Conservation (phyloP, 2,888 invertebrate genomes). For the Drosophila kuntzei region DNA sequence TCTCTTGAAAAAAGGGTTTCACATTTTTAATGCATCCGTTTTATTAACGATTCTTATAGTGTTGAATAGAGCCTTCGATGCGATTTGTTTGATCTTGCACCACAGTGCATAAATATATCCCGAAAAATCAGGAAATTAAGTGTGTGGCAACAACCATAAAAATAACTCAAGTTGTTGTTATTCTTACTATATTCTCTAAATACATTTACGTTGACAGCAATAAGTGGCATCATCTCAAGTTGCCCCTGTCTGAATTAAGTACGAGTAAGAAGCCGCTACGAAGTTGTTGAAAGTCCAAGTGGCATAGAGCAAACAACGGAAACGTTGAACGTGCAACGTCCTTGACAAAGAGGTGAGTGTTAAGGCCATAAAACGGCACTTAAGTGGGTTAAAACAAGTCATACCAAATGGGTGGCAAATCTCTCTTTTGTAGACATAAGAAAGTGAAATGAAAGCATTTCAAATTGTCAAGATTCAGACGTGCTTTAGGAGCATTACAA, state of each 20-base stretch:
- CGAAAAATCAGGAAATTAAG: conserved; percentile 38
- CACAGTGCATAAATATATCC: conserved; percentile 54
- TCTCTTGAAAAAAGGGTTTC: conserved; percentile 63
- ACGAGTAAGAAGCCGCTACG: conserved; percentile 40
- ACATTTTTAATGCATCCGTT: conserved; percentile 76
- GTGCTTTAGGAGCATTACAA: neutral
- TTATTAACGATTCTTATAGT: conserved; percentile 71
- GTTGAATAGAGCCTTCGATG: conserved; percentile 34
- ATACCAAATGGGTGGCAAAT: conserved; percentile 16
- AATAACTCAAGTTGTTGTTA: conserved; percentile 67
- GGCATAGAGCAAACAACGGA: conserved; percentile 40
- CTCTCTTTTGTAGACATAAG: neutral
- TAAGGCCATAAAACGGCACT: conserved; percentile 53
- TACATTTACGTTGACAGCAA: conserved; percentile 69
- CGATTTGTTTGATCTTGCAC: conserved; percentile 71
- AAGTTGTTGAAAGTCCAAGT: conserved; percentile 50
- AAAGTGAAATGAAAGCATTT: conserved; percentile 28
- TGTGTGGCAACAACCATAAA: conserved; percentile 70
- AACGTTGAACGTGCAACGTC: conserved; percentile 61
- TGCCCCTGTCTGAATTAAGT: conserved; percentile 64
- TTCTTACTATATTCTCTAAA: too few relatives aligned
- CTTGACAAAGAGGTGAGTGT: conserved; percentile 76
- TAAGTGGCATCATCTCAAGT: conserved; percentile 67
- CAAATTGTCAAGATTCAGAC: neutral
- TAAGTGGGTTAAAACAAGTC: conserved; percentile 53